Evolutionary conservation across 2,888 invertebrate species (phyloP), one percentile per base, ranked within the genome.

Genomic region (Mechanitis mazaeus): DNA sequence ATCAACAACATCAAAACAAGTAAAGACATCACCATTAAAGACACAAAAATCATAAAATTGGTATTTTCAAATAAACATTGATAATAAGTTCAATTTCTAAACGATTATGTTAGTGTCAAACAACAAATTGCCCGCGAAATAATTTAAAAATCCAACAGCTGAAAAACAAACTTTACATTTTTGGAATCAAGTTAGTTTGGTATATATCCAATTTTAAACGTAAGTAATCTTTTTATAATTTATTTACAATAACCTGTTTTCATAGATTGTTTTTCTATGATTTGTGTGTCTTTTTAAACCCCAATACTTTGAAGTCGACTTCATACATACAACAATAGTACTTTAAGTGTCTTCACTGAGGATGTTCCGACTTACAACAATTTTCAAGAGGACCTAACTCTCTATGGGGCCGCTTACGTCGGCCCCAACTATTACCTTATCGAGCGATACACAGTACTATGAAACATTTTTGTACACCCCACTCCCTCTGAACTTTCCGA

Each of bases 1-100:
- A 86, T 87, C 82, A 90, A 90, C 89, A 90, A 90, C 90, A 90
- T 86, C 88, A 83, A 89, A 87, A 89, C 87, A 89, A 85, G 83
- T 84, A 84, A 84, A 84, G 81, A 86, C 83, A 81, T 78, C 78
- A 70, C 72, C 65, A 59, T 65, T 68, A 56, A 63, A 64, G 64
- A 71, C 79, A 80, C 79, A 81, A 75, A 76, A 74, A 75, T 68
- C 64, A 66, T 64, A 59, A 67, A 60, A 65, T 56, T n/a, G 45
- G 12, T 42, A 9, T 42, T 28, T 50, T 54, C 54, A 35, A 53
- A 31, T 31, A 50, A 28, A 31, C 58, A 31, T 7, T 56, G 33
- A 33, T 54, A 31, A 55, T 47, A 55, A 54, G 54, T 31, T 7
- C 31, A 47, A 65, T 63, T 66, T 61, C 62, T 58, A 60, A 66